Percentiles rank a stretch among this genome's conserved stretches.
These are phyloP conservation scores for Margarornis squamiger DNA, from an alignment of 2,797 vertebrate species.

Conservation along the genomic window DNA sequence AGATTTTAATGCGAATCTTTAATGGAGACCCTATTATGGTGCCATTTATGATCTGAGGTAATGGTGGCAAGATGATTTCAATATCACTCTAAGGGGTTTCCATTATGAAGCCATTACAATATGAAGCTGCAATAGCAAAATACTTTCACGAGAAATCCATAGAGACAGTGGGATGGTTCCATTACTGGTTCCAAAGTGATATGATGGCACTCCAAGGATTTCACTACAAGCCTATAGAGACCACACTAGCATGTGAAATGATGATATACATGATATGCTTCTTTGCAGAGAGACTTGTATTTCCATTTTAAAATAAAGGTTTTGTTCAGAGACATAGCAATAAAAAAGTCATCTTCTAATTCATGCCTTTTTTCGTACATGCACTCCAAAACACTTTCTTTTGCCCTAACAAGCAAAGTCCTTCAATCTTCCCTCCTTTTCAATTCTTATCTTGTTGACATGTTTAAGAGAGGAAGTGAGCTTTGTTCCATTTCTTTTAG, in stretches of 20 bases:
- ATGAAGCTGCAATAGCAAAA: slow-evolving; percentile 30
- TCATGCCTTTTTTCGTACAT: not conserved
- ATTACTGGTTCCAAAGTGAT: slow-evolving; percentile 40
- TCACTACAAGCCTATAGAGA: slow-evolving; percentile 10
- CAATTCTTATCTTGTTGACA: not conserved
- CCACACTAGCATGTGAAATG: not conserved
- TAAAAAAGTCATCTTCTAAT: not conserved
- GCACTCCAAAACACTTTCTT: not conserved
- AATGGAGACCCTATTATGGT: slow-evolving; percentile 34
- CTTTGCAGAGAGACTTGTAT: not conserved
- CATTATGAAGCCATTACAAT: slow-evolving; percentile 63
- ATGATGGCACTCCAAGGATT: slow-evolving; percentile 13
- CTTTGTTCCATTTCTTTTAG: not conserved
- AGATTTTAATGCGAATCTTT: slow-evolving; percentile 26
- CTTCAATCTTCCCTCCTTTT: not conserved
- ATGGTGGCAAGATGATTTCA: slow-evolving; percentile 53
- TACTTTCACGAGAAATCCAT: slow-evolving; percentile 24
- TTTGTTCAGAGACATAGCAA: not conserved
- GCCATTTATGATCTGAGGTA: slow-evolving; percentile 4
- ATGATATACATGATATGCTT: not conserved
- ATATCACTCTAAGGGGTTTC: slow-evolving; percentile 20
- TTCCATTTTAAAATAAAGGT: not conserved
- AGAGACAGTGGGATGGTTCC: slow-evolving; percentile 20
- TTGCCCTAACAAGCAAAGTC: not conserved
- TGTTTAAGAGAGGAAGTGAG: not conserved